A percentile compares a stretch with the other conserved stretches of the same genome.
These are phyloP conservation scores for Actinia tenebrosa DNA, from an alignment of 64 coral and sea anemone genomes.

Conservation along the genomic window DNA sequence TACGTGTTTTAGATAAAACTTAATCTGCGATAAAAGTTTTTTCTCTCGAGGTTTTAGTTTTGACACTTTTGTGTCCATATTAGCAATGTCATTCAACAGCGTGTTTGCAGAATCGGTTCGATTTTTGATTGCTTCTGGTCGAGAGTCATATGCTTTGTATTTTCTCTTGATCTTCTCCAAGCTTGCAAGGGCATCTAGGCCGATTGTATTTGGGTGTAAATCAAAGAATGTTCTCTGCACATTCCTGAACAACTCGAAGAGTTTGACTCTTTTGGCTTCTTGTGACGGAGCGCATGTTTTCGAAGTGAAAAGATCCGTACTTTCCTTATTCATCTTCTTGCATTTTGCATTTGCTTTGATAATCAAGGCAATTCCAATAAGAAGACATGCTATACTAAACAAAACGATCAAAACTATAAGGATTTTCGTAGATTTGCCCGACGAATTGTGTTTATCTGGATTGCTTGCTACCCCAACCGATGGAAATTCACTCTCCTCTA, in stretches of 20 bases:
- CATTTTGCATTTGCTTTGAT: conserved; percentile 48
- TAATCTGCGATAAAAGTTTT: conserved; percentile 55
- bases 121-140: conserved; percentile 44
- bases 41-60: conserved; percentile 43
- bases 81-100: conserved; percentile 40
- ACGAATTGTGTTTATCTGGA: neutral
- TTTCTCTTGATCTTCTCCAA: conserved; percentile 1
- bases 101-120: conserved; percentile 50
- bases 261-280: conserved; percentile 42
- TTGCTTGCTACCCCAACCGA: neutral
- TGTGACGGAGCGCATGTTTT: conserved; percentile 42
- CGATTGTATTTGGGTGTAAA: conserved; percentile 42
- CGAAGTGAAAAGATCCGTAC: neutral
- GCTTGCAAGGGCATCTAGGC: conserved; percentile 7
- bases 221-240: conserved; percentile 28
- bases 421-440: conserved; percentile 19
- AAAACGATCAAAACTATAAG: conserved; percentile 62
- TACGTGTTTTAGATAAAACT: conserved; percentile 45
- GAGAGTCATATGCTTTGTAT: conserved; percentile 46
- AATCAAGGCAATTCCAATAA: conserved; percentile 60
- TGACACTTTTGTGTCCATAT: conserved; percentile 7
- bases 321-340: conserved; percentile 9
- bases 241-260: conserved; percentile 49
- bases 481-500: conserved; percentile 17
- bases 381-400: conserved; percentile 52